These are phyloP conservation scores for Orientallactaga bullata DNA, from an alignment of 2,113 vertebrate species.

Conservation along the genomic window DNA sequence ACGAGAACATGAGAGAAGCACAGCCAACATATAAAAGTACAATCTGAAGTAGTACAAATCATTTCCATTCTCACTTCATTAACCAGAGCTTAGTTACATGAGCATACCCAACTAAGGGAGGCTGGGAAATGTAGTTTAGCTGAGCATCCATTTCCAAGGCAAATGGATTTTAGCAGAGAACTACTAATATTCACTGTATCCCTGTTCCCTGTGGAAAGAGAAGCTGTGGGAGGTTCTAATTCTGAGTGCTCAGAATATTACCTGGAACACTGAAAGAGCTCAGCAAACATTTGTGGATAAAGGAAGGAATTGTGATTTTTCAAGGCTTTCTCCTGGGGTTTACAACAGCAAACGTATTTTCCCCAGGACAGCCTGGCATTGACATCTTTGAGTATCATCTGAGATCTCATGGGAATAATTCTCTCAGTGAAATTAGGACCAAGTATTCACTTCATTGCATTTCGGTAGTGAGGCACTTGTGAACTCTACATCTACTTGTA, in stretches of 20 bases:
- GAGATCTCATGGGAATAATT: conserved; percentile 40
- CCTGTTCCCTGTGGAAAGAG: neutral
- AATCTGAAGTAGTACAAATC: neutral
- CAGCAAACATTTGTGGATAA: conserved; percentile 55
- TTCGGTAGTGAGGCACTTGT: neutral
- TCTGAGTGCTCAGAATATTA: neutral
- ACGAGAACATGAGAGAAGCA: neutral
- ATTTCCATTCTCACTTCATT: neutral
- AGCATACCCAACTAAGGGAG: conserved; percentile 15
- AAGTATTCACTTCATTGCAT: conserved; percentile 8
- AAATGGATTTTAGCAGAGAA: conserved; percentile 8
- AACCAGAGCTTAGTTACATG: neutral
- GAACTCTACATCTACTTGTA: neutral
- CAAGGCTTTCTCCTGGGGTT: conserved; percentile 37
- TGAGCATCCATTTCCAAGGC: neutral
- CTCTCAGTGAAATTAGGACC: neutral
- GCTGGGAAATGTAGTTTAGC: neutral
- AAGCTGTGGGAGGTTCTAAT: neutral
- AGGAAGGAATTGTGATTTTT: neutral
- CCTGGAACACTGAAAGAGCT: conserved; percentile 32
- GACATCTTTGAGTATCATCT: neutral
- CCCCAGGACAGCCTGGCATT: neutral
- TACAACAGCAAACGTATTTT: conserved; percentile 18
- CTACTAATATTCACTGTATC: neutral
- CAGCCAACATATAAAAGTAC: neutral